Evolutionary conservation across 2,113 vertebrate species (phyloP).

Genomic region (Rhinopomastus cyanomelas): DNA sequence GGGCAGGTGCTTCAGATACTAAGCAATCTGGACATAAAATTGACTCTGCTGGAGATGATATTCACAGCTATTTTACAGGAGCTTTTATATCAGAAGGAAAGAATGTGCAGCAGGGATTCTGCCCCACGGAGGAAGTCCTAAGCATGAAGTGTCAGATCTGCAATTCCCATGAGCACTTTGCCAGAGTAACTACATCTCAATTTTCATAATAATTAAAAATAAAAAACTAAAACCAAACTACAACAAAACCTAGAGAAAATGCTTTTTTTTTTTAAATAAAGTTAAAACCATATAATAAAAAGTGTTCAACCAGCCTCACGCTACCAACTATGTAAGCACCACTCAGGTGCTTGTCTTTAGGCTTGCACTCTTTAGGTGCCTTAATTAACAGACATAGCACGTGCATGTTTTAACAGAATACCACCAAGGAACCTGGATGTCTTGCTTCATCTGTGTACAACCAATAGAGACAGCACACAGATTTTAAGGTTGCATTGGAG

Average conservation of each 20-base stretch:
- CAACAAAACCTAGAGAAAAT: background rate
- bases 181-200: background rate
- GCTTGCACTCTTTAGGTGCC: background rate
- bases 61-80: slow-evolving; percentile 17
- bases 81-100: background rate
- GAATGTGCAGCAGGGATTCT: background rate
- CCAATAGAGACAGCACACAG: background rate
- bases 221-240: background rate
- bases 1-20: background rate
- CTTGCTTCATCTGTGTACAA: background rate
- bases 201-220: background rate
- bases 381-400: background rate
- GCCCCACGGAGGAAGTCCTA: background rate
- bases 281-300: background rate
- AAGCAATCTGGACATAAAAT: slow-evolving; percentile 4
- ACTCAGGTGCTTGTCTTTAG: background rate
- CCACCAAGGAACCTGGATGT: background rate
- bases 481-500: background rate
- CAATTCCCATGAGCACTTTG: background rate
- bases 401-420: background rate
- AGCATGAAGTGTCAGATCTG: background rate
- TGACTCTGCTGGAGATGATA: background rate
- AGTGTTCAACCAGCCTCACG: background rate
- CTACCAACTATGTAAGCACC: background rate
- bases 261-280: background rate